Percentiles rank a stretch among this genome's conserved stretches.
Evolutionary conservation across 2,113 vertebrate species (phyloP).

Genomic region (Mesoclemmys tuberculata): DNA sequence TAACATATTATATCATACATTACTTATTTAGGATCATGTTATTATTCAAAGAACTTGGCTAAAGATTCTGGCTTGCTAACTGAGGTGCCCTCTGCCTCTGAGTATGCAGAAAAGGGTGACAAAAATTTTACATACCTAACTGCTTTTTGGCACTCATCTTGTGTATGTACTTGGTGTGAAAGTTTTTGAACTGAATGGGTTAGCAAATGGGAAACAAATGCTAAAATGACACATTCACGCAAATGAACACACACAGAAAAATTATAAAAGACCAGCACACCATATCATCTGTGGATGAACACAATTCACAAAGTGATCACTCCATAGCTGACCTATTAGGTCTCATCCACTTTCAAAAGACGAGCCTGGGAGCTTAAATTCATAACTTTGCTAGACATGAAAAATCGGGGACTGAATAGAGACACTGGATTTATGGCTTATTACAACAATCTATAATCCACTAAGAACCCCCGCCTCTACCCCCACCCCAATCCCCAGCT

Average conservation of each 20-base stretch:
- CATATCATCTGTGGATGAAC: background rate
- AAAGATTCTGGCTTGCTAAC: background rate
- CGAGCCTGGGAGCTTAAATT: background rate
- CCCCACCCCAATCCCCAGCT: too few relatives aligned
- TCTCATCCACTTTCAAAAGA: background rate
- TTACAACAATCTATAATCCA: too few relatives aligned
- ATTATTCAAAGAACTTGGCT: background rate
- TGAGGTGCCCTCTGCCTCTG: background rate
- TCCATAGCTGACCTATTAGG: background rate
- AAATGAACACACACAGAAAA: background rate
- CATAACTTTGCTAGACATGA: background rate
- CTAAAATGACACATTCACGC: rapidly evolving
- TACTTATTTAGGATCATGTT: background rate
- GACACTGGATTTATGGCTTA: too few relatives aligned
- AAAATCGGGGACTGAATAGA: too few relatives aligned
- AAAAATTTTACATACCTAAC: background rate
- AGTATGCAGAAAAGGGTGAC: background rate
- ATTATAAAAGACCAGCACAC: background rate
- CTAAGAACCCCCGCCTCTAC: too few relatives aligned
- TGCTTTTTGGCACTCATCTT: background rate
- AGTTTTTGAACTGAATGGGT: background rate
- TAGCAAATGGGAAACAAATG: rapidly evolving
- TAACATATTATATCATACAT: background rate
- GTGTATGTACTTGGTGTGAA: background rate
- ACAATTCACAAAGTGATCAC: background rate